Evolutionary conservation across 2,113 vertebrate genomes (phyloP).

Genomic region (Pelobates fuscus): DNA sequence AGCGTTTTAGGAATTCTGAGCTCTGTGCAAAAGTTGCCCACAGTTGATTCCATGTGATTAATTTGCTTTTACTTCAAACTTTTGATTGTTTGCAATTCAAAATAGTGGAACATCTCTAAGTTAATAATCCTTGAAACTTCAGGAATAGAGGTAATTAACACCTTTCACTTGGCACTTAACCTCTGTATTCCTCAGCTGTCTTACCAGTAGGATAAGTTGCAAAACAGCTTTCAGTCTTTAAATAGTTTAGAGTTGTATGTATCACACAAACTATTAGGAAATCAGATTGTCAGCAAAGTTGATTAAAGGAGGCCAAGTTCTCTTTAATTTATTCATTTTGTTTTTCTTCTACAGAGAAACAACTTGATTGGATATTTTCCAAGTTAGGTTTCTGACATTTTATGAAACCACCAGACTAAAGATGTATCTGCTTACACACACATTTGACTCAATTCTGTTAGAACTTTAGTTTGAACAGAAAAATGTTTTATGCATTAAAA

Average conservation of each 20-base stretch:
- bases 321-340: no score
- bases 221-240: constrained; percentile 19
- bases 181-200: constrained; percentile 36
- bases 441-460: no score
- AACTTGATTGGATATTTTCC: no score
- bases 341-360: no score
- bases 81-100: constrained; percentile 49
- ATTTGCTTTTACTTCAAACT: no score
- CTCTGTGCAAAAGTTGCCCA: background rate
- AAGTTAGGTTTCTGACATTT: no score
- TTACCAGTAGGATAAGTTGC: constrained; percentile 15
- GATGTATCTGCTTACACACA: no score
- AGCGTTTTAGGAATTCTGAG: constrained; percentile 44
- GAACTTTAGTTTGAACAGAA: no score
- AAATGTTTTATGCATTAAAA: no score
- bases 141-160: constrained; percentile 41
- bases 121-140: constrained; percentile 28
- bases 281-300: constrained; percentile 7
- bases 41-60: no score
- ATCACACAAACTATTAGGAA: constrained; percentile 8
- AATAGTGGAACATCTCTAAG: constrained; percentile 52
- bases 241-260: constrained; percentile 17
- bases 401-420: no score
- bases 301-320: no score
- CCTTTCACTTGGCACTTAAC: constrained; percentile 35